These are phyloP conservation scores for Coreius guichenoti DNA, from an alignment of 2,797 vertebrate genomes.

Conservation along the genomic window DNA sequence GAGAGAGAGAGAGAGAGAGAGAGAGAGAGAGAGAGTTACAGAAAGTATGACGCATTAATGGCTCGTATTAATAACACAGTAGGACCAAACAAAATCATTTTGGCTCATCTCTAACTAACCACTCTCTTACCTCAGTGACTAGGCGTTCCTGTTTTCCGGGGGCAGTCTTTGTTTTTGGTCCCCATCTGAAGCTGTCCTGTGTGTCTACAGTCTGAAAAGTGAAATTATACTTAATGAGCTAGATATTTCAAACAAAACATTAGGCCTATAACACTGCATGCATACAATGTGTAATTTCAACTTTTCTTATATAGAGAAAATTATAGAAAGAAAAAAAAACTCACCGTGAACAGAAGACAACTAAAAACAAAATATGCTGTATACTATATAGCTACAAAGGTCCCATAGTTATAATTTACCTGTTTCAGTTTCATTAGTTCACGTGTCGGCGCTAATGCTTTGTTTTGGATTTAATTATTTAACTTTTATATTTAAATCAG, in stretches of 20 bases:
- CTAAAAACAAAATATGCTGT: neutral
- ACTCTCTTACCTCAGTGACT: constrained; percentile 20
- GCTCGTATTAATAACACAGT: constrained; percentile 64
- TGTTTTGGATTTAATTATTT: neutral
- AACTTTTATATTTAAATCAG: neutral
- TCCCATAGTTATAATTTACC: neutral
- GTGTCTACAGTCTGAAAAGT: constrained; percentile 18
- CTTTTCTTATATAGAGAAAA: neutral
- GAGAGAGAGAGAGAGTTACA: constrained; percentile 37
- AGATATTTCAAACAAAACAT: constrained; percentile 23
- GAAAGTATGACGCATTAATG: constrained; percentile 57
- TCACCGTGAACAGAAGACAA: neutral
- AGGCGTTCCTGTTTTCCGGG: neutral
- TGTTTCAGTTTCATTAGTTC: neutral
- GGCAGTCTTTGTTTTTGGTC: neutral
- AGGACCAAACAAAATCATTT: constrained; percentile 56
- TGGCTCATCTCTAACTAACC: constrained; percentile 45
- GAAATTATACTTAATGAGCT: constrained; percentile 20
- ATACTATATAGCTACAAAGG: neutral
- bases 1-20: constrained; percentile 37
- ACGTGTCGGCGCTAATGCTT: neutral
- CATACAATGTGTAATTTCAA: neutral
- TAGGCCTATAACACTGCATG: neutral
- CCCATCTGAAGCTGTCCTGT: neutral
- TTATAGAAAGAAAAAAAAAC: neutral